A percentile compares a stretch with the other conserved stretches of the same genome.
These are phyloP conservation scores for Gambusia yucatana DNA, from an alignment of 2,797 vertebrate species.

Conservation along the genomic window DNA sequence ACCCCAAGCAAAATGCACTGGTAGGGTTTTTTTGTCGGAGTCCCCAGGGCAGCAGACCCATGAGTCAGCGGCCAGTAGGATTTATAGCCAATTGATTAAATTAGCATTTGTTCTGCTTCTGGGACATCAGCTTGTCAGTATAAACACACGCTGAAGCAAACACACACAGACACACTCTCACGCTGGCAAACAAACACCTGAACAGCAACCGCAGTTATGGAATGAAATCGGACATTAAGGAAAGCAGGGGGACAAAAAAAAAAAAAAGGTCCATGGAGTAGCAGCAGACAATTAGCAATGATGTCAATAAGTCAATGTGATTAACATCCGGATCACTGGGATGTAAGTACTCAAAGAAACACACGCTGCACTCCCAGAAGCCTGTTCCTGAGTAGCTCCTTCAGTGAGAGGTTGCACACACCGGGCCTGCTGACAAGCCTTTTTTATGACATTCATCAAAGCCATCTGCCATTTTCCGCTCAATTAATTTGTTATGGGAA, in stretches of 20 bases:
- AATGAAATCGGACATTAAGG: constrained; percentile 40
- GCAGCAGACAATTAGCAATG: constrained; percentile 70
- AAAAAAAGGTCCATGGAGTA: constrained; percentile 33
- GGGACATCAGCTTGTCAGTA: constrained; percentile 77
- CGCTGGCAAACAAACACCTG: constrained; percentile 57
- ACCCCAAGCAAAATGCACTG: constrained; percentile 81
- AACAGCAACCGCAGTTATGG: constrained; percentile 29
- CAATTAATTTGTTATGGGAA: constrained; percentile 87
- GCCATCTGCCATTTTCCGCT: constrained; percentile 87
- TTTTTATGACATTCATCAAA: constrained; percentile 85
- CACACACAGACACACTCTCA: constrained; percentile 36
- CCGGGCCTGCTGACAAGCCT: constrained; percentile 79
- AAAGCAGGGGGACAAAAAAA: background rate
- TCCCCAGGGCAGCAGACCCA: constrained; percentile 83
- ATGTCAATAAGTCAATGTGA: constrained; percentile 76
- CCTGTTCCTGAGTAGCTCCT: constrained; percentile 46
- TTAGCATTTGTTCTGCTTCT: constrained; percentile 96
- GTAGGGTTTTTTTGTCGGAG: constrained; percentile 82
- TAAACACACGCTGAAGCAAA: constrained; percentile 62
- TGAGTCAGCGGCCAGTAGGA: constrained; percentile 94
- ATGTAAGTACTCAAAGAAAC: constrained; percentile 68
- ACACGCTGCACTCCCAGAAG: constrained; percentile 25
- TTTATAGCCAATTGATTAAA: constrained; percentile 98
- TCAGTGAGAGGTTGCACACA: constrained; percentile 58
- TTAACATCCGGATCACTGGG: constrained; percentile 67